Evolutionary conservation across 1,140 invertebrate genomes (phyloP).

Genomic region (Eubasilissa regina): DNA sequence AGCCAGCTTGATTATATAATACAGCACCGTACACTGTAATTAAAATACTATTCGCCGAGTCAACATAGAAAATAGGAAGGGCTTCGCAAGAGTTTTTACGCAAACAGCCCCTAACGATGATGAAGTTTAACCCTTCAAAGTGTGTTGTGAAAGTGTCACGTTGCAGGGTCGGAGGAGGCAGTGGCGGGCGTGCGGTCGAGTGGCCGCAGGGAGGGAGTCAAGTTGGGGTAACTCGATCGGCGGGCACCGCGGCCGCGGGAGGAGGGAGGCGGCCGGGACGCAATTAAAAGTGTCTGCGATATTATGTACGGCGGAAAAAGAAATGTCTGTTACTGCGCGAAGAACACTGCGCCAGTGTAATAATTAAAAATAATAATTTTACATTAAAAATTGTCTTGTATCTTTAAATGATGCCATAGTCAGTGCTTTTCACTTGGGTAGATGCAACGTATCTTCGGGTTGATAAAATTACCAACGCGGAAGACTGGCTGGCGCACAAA

Average conservation of each 20-base stretch:
- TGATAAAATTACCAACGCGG: no score
- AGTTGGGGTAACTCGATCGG: not conserved
- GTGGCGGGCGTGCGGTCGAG: not conserved
- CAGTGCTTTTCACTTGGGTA: not conserved
- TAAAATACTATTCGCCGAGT: not conserved
- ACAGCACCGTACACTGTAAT: constrained; percentile 6
- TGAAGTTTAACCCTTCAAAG: constrained; percentile 19
- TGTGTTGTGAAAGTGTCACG: not conserved
- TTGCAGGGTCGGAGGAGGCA: not conserved
- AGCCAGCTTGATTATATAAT: no score
- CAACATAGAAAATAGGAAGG: not conserved
- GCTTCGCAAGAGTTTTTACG: constrained; percentile 6
- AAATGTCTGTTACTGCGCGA: constrained; percentile 3
- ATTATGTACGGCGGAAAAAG: constrained; percentile 1
- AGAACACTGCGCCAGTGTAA: not conserved
- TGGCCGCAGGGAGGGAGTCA: not conserved
- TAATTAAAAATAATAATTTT: no score
- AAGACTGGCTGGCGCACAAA: no score
- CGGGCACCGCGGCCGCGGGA: not conserved
- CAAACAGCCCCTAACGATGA: constrained; percentile 31
- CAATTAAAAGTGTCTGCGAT: constrained; percentile 53
- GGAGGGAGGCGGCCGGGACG: constrained; percentile 2
- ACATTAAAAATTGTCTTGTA: no score
- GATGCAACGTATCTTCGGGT: no score
- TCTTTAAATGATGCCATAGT: no score